phyloP scores from a whole-genome alignment of 2,113 vertebrate species.

The Sinosuthora webbiana region DNA sequence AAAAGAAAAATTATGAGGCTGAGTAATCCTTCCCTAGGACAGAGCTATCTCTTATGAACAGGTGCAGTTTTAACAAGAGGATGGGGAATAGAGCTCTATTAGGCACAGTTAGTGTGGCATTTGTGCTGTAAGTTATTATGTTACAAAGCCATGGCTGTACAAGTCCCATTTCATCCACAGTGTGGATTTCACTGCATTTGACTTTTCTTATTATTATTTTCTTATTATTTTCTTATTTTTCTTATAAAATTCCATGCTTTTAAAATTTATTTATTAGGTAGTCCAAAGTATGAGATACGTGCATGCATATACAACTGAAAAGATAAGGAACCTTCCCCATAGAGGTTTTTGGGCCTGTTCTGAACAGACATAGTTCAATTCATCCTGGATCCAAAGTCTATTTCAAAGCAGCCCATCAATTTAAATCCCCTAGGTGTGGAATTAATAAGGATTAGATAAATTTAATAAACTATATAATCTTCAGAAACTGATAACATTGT shows the following conservation, averaged over 20 bases:
- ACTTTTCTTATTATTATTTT: background rate
- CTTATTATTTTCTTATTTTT: background rate
- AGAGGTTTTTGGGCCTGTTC: background rate
- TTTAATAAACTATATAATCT: constrained; percentile 56
- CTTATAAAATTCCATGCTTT: background rate
- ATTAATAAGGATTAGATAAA: constrained; percentile 63
- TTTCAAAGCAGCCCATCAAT: constrained; percentile 23
- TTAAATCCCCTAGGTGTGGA: constrained; percentile 45
- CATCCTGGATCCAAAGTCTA: background rate
- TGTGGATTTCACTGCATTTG: background rate
- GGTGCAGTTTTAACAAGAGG: constrained; percentile 15
- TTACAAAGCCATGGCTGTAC: background rate
- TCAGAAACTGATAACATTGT: constrained; percentile 50
- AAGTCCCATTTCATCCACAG: background rate
- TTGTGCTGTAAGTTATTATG: background rate
- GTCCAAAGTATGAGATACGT: background rate
- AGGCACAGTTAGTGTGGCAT: background rate
- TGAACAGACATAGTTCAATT: background rate
- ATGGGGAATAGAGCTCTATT: background rate
- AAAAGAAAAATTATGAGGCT: constrained; percentile 3
- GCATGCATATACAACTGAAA: background rate
- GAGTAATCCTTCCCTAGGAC: background rate
- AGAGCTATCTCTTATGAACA: constrained; percentile 27
- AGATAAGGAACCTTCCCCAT: background rate
- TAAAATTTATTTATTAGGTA: background rate